Base-by-base conservation (phyloP, 2,797 vertebrate genomes). In the Chrosomus eos region DNA sequence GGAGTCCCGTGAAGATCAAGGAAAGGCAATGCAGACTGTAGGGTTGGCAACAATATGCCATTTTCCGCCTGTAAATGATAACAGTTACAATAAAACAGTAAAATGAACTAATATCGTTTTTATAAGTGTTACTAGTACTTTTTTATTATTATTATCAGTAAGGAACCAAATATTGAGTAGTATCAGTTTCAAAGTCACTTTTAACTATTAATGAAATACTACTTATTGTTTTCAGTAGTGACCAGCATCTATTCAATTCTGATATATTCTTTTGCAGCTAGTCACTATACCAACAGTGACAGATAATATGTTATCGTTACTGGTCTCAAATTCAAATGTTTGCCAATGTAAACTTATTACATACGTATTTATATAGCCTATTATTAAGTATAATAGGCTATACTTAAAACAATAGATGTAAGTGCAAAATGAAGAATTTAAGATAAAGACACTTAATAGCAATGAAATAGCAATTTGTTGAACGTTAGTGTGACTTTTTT, bases 1-100 rank as follows among this genome's bases (percentile, higher is more conserved):
- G 98, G 98, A 0, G 97, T 99, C 19, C 98, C 97, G 0, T 99
- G 98, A 71, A 99, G 96, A 93, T 99, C 98, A 86, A 99, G 90
- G 92, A 99, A 99, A 16, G 98, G 98, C 78, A 99, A 91, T 0
- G 98, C 98, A 0, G 98, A 99, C 94, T 99, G 98, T 31, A 99
- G 95, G 0, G 98, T 98, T 0, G 98, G 98, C 92, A 99, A 92
- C 77, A 99, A 94, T 90, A 99, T 98, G 33, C 98, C 98, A 87
- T 99, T 99, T 90, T 99, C 98, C 1, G 95, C 97, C 98, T 99
- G 85, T 45, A 53, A 45, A 66, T 3, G 51, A 68, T 1, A 76
- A 60, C 19, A 48, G n/a, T 53, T 83, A 60, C 19, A 51, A 62
- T 77, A 45, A 72, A 73, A 66, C 19, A 45, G 1, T n/a, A n/a